Evolutionary conservation across 2,113 vertebrate species (phyloP).

Genomic region (Eptesicus fuscus): DNA sequence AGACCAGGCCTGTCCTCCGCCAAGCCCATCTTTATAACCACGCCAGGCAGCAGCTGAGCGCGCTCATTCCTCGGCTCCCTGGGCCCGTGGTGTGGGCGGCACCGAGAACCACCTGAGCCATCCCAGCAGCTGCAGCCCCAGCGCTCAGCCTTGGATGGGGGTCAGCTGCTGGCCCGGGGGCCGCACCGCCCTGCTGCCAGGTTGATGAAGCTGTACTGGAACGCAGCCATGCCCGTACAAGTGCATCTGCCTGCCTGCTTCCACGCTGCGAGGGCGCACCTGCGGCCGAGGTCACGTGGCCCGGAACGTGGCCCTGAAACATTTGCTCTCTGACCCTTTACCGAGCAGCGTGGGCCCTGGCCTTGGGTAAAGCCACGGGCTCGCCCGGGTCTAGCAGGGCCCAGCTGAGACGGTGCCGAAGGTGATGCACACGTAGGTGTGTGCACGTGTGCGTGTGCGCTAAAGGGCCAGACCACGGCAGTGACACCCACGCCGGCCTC

Average conservation of each 20-base stretch:
- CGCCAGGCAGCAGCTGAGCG: fast-evolving
- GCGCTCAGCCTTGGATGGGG: background rate
- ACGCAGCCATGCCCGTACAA: background rate
- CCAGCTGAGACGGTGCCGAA: background rate
- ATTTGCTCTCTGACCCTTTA: background rate
- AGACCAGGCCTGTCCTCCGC: background rate
- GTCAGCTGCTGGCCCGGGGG: fast-evolving
- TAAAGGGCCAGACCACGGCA: fast-evolving
- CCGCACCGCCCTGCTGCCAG: fast-evolving
- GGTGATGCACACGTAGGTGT: fast-evolving
- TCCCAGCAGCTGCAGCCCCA: background rate
- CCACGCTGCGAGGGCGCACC: fast-evolving
- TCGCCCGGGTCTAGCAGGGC: background rate
- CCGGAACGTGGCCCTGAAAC: fast-evolving
- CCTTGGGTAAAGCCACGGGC: background rate
- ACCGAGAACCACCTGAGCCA: background rate
- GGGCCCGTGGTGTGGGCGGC: background rate
- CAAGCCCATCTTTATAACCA: background rate
- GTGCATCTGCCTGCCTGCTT: fast-evolving
- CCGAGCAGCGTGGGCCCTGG: fast-evolving
- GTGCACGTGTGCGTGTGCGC: fast-evolving
- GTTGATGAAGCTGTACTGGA: background rate
- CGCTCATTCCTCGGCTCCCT: fast-evolving
- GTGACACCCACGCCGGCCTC: background rate
- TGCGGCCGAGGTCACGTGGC: fast-evolving